Base-by-base conservation (phyloP, 2,113 vertebrate species). In the Pan paniscus region DNA sequence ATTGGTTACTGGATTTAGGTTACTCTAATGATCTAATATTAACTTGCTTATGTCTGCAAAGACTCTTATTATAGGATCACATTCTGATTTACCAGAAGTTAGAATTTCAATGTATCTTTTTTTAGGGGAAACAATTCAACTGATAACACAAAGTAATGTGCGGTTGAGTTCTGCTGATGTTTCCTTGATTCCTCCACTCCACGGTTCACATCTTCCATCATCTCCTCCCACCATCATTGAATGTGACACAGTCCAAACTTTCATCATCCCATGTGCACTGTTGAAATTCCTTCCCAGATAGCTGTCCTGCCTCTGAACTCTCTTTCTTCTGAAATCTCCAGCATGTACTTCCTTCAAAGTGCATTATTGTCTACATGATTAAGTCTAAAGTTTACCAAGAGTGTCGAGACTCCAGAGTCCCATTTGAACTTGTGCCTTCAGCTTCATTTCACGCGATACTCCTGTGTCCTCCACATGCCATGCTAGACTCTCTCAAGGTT, bases 391-490 rank as follows among this genome's bases (percentile, higher is more conserved):
- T 55, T 83, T 12, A 59, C 22, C 46, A 17, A 43, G 20, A 35
- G 27, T 0, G 1, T 18, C 35, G 22, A 3, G 0, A 40, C 11
- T 72, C 17, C 12, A 18, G 3, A 32, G 12, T 52, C 43, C 3
- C 32, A 13, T 78, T 5, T 32, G 72, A 52, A 67, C 18, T 25
- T 30, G 11, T 46, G 10, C 22, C 35, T 94, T 50, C 35, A 76
- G 30, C 4, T 90, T 30, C n/a, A 55, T n/a, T 81, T 76, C 64
- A 18, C 2, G 52, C 8, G 10, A 8, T 3, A 30, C 5, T n/a
- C 8, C 23, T 82, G 16, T 27, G 14, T 35, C 20, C 30, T 50
- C 6, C 52, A 4, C 13, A 11, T 43, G 3, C 20, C 27, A 27
- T 20, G 25, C 52, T 52, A 9, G 18, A 25, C 10, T 83, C 55